Percentiles rank a stretch among this genome's conserved stretches.
phyloP scores from a whole-genome alignment of 2,797 vertebrate genomes.

The Columba guinea region DNA sequence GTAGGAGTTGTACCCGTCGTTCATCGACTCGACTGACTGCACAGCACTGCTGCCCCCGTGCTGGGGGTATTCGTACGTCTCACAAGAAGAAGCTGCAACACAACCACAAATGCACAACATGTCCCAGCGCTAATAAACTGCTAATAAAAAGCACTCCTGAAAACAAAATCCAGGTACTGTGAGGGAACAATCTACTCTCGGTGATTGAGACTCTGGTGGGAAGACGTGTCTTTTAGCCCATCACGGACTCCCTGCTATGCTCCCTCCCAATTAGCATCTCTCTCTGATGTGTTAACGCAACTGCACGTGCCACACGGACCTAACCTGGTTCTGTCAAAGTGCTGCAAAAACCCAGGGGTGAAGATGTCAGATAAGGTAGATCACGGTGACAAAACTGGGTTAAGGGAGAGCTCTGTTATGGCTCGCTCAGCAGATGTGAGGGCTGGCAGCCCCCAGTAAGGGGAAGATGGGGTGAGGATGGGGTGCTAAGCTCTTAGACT shows the following conservation, averaged over 20 bases:
- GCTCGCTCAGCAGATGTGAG: not conserved
- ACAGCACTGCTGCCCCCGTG: constrained; percentile 80
- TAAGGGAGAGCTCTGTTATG: not conserved
- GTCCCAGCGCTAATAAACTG: not conserved
- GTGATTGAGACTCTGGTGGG: not conserved
- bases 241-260: not conserved
- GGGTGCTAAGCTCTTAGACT: not conserved
- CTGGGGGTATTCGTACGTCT: constrained; percentile 90
- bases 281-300: not conserved
- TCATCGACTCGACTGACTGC: constrained; percentile 89
- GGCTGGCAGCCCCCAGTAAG: not conserved
- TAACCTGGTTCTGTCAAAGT: not conserved
- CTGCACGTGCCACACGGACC: rapidly evolving
- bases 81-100: constrained; percentile 91
- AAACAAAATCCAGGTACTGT: not conserved
- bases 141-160: not conserved
- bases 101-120: not conserved
- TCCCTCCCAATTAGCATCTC: not conserved
- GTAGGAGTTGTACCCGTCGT: constrained; percentile 88
- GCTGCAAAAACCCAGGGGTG: not conserved
- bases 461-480: not conserved
- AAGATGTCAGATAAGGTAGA: not conserved
- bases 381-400: not conserved
- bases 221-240: not conserved
- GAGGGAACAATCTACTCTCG: not conserved